These are phyloP conservation scores for Dermochelys coriacea DNA, from an alignment of 2,797 vertebrate species.

Conservation along the genomic window DNA sequence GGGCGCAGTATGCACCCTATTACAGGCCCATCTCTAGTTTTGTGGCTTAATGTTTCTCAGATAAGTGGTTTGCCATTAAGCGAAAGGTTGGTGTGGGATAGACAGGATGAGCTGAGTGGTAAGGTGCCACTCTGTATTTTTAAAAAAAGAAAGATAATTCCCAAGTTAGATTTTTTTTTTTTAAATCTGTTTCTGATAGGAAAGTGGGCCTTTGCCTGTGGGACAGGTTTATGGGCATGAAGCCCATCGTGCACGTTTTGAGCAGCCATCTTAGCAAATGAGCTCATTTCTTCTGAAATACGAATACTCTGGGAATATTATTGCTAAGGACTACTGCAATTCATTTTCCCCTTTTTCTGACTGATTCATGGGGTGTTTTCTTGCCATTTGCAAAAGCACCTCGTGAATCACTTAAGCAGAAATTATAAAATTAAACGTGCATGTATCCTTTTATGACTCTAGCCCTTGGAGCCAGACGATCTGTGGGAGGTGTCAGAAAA, in stretches of 20 bases:
- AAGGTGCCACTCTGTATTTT: conserved; percentile 6
- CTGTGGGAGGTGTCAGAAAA: conserved; percentile 60
- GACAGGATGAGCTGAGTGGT: not conserved
- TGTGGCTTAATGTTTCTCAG: conserved; percentile 6
- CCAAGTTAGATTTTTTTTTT: no score
- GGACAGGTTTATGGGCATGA: conserved; percentile 28
- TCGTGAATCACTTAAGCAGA: conserved; percentile 59
- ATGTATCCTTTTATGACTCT: conserved; percentile 46
- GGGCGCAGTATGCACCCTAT: no score
- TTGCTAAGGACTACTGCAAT: conserved; percentile 56
- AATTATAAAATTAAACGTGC: conserved; percentile 57
- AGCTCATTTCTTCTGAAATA: conserved; percentile 67
- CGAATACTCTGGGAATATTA: conserved; percentile 45
- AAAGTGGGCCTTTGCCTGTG: conserved; percentile 17
- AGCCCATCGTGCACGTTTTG: not conserved
- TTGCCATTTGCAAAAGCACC: conserved; percentile 58
- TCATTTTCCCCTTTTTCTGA: conserved; percentile 56
- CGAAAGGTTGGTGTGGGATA: not conserved
- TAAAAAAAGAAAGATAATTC: not conserved
- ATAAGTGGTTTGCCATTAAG: conserved; percentile 1
- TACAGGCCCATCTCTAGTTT: not conserved
- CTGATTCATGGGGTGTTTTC: conserved; percentile 76
- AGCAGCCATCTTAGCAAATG: conserved; percentile 44
- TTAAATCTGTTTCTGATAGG: not conserved
- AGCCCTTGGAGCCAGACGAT: conserved; percentile 56